Base-by-base conservation (phyloP, 2,797 vertebrate genomes). In the Rhinoraja longicauda region DNA sequence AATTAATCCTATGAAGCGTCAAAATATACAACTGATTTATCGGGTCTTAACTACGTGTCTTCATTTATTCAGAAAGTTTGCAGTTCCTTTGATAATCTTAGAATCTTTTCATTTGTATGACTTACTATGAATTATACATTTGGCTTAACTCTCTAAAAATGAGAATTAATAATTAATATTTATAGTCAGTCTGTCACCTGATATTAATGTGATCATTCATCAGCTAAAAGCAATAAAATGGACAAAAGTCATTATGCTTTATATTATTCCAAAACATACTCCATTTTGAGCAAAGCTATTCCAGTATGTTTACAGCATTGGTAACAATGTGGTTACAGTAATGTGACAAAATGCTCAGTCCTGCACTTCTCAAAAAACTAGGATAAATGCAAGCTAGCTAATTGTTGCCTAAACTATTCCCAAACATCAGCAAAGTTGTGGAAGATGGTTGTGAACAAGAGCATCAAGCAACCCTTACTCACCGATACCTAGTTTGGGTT, bases 1-100 rank as follows among this genome's bases (percentile, higher is more conserved):
- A 86, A 86, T 86, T 86, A 86, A 86, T 62, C 82, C 29, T 76
- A 32, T 76, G 75, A 76, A n/a, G 29, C n/a, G 8, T n/a, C 29
- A 76, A 62, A 32, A n/a, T 62, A 86, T 62, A 29, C 57, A 86
- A 62, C 4, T 86, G 57, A 62, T 12, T 45, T 72, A 45, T 72
- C 39, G 67, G 45, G 19, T 19, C 19, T 36, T 90, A 67, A 73
- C 19, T 39, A 12, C n/a, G 9, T 72, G 17, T 90, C 88, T 72
- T 70, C n/a, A 90, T 32, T 90, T 90, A 90, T 90, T 90, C 88
- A 90, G 21, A 91, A 73, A 39, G 36, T 45, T 91, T 91, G 88
- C 67, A 91, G 36, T 91, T 70, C 45, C 64, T 91, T 45, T 45
- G 32, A 70, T 91, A 91, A 91, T 70, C 32, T 39, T 24, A 72